Percentiles rank a stretch among this genome's conserved stretches.
phyloP scores from a whole-genome alignment of 2,888 invertebrate species.

The Prosopocoilus inquinatus region DNA sequence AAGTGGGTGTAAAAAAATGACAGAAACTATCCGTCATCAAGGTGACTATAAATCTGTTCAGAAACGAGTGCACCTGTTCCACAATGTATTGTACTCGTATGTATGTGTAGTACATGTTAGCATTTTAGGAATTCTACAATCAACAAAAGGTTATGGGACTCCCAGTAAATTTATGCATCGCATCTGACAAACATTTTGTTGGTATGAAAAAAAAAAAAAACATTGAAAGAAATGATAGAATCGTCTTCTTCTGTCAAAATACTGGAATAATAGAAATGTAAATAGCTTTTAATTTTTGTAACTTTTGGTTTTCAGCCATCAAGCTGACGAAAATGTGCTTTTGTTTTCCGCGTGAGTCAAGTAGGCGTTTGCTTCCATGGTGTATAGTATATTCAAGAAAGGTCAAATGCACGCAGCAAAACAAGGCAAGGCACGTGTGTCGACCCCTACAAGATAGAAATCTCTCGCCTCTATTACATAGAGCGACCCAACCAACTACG shows the following conservation, averaged over 20 bases:
- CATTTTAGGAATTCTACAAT: neutral
- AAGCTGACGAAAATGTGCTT: too few species aligned
- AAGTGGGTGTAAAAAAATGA: slow-evolving; percentile 19
- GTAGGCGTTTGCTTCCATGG: too few species aligned
- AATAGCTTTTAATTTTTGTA: too few species aligned
- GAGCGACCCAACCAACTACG: neutral
- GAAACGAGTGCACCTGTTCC: slow-evolving; percentile 16
- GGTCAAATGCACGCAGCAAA: neutral
- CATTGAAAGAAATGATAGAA: too few species aligned
- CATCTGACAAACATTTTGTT: neutral
- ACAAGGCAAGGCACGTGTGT: neutral
- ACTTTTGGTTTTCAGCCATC: too few species aligned
- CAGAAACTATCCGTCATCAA: slow-evolving; percentile 19
- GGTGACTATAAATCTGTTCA: slow-evolving; percentile 16
- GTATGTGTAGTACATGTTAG: neutral
- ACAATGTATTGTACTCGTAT: neutral
- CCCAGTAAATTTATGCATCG: neutral
- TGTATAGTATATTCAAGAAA: too few species aligned
- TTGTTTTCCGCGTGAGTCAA: too few species aligned
- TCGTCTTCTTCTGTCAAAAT: too few species aligned
- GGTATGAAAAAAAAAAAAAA: too few species aligned
- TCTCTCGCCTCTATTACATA: neutral
- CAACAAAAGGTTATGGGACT: neutral
- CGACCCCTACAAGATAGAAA: neutral
- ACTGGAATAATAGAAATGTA: too few species aligned